A percentile compares a stretch with the other conserved stretches of the same genome.
Evolutionary conservation across 92 coral and sea anemone species (phyloP).

Genomic region (Palythoa heliodiscus): DNA sequence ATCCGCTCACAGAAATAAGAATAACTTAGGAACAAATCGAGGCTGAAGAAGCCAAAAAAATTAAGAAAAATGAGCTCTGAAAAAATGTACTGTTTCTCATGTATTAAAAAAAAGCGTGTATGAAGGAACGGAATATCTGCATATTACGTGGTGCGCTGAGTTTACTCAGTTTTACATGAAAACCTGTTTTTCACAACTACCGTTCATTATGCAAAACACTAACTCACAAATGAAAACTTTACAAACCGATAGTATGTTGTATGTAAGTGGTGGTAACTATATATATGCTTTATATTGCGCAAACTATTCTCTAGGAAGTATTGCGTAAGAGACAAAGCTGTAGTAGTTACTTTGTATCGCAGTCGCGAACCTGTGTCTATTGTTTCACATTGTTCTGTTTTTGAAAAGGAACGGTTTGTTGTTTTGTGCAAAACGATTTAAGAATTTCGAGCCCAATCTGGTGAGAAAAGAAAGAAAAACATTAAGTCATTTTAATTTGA

Average conservation of each 20-base stretch:
- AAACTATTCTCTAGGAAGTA: neutral
- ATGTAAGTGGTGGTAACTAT: too few relatives aligned
- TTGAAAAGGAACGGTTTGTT: neutral
- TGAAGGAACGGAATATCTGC: too few relatives aligned
- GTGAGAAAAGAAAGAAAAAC: neutral
- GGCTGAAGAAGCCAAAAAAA: too few relatives aligned
- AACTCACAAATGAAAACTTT: too few relatives aligned
- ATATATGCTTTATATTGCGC: neutral
- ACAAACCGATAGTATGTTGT: too few relatives aligned
- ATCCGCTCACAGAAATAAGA: too few relatives aligned
- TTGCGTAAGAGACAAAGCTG: neutral
- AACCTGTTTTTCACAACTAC: neutral
- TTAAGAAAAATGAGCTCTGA: too few relatives aligned
- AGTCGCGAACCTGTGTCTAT: neutral
- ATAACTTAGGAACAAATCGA: too few relatives aligned
- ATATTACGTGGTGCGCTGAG: too few relatives aligned
- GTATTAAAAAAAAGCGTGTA: too few relatives aligned
- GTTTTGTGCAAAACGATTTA: slow-evolving; percentile 15
- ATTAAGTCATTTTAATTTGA: slow-evolving; percentile 5
- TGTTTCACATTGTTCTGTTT: slow-evolving; percentile 21
- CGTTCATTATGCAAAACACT: neutral
- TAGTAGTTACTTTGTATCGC: neutral
- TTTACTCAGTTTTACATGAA: neutral
- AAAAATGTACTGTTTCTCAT: too few relatives aligned
- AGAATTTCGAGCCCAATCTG: slow-evolving; percentile 3